Conservation (phyloP, 2,888 invertebrate species). For the Stenoptilia bipunctidactyla region DNA sequence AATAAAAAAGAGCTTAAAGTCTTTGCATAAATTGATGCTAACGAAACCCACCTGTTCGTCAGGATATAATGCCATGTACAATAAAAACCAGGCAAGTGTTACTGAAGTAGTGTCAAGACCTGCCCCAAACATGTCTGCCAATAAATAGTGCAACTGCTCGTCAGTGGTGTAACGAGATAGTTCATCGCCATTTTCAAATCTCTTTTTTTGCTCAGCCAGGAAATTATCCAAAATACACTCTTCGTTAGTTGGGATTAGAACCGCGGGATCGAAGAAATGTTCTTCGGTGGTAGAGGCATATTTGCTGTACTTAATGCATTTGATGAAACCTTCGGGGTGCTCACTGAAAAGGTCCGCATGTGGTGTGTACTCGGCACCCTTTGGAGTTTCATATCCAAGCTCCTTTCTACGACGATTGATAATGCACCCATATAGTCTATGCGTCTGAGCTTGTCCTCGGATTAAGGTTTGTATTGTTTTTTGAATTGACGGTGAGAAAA, state of each 20-base stretch:
- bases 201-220: conserved; percentile 71
- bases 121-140: conserved; percentile 89
- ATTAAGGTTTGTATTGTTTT: conserved; percentile 75
- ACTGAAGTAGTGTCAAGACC: conserved; percentile 87
- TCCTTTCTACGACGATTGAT: conserved; percentile 67
- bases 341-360: conserved; percentile 40
- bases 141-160: conserved; percentile 78
- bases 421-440: conserved; percentile 77
- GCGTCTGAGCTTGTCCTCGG: conserved; percentile 80
- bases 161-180: conserved; percentile 68
- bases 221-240: conserved; percentile 76
- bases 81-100: conserved; percentile 84
- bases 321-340: conserved; percentile 48
- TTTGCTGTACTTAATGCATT: conserved; percentile 56
- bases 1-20: not conserved
- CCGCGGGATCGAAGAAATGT: conserved; percentile 53
- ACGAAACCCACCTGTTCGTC: conserved; percentile 68
- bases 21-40: not conserved
- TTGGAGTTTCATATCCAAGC: conserved; percentile 31
- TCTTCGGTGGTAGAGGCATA: conserved; percentile 35
- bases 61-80: conserved; percentile 80
- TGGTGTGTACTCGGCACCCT: conserved; percentile 33
- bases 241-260: conserved; percentile 44
- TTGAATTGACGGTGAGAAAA: conserved; percentile 71
- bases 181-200: conserved; percentile 45